phyloP scores from a whole-genome alignment of 2,888 invertebrate species.

The Tillus elongatus region DNA sequence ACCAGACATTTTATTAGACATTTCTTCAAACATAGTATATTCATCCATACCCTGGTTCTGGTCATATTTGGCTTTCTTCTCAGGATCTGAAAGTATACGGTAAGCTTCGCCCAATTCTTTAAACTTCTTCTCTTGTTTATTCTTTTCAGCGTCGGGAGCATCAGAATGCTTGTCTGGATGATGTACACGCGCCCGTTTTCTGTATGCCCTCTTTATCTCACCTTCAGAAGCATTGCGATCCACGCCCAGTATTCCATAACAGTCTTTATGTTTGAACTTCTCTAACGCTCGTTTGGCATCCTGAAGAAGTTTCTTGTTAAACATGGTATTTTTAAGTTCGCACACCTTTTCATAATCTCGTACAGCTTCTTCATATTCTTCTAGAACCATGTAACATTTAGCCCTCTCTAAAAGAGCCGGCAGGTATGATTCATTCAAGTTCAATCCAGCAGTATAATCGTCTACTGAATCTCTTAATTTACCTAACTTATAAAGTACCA shows the following conservation, averaged over 20 bases:
- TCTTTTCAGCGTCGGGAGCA: conserved; percentile 73
- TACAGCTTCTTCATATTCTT: conserved; percentile 81
- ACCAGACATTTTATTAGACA: conserved; percentile 47
- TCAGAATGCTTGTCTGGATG: conserved; percentile 92
- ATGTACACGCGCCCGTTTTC: conserved; percentile 79
- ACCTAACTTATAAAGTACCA: conserved; percentile 71
- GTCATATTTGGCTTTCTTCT: conserved; percentile 84
- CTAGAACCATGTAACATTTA: conserved; percentile 72
- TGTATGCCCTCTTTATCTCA: conserved; percentile 92
- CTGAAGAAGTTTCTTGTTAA: conserved; percentile 69
- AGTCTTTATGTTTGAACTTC: conserved; percentile 89
- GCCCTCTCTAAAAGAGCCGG: conserved; percentile 84
- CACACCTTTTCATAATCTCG: conserved; percentile 80
- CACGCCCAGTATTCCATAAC: conserved; percentile 89
- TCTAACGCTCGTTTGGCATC: conserved; percentile 85
- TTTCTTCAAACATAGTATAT: conserved; percentile 47
- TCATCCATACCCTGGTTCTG: conserved; percentile 85
- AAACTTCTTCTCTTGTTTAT: conserved; percentile 87
- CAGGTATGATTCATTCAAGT: conserved; percentile 75
- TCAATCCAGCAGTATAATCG: conserved; percentile 78
- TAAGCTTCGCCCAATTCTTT: conserved; percentile 97
- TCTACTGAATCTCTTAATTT: conserved; percentile 68
- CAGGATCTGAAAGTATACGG: conserved; percentile 80
- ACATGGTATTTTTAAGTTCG: conserved; percentile 73
- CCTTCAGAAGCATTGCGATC: conserved; percentile 75